Base-by-base conservation (phyloP, 2,113 vertebrate genomes). In the Vidua chalybeata region DNA sequence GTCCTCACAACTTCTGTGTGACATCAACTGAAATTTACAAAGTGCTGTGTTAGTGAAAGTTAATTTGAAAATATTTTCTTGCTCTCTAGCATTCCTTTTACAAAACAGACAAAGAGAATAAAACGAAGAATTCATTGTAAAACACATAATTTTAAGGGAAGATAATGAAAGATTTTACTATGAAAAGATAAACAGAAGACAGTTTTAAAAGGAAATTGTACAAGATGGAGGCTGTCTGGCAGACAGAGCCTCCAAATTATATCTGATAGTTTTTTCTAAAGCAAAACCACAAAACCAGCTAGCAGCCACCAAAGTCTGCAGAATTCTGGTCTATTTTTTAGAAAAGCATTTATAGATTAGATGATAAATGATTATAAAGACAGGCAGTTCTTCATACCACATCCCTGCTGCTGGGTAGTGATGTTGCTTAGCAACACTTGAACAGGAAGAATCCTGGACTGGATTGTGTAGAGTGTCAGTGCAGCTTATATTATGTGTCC, bases 401-500 rank as follows among this genome's bases (percentile, higher is more conserved):
- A 96, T 97, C 84, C 77, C 68, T 93, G 78, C 78, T 97, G 85
- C 93, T 96, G 97, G 83, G 52, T 86, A 93, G 78, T 94, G 96
- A 89, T 12, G 97, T 97, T 98, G 97, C 98, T 92, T 97, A 97
- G 98, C 97, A 98, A 98, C 97, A 62, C 45, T 85, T 80, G 88
- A 81, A 87, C 93, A 95, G 18, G 89, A 95, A 96, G 85, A 90
- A 94, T 96, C 64, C 64, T 78, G 31, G 16, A 93, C 37, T 96
- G 94, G 87, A 54, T 98, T 93, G 63, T 96, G 89, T 15, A 10
- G 73, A 89, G 84, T 62, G 31, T 69, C 83, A 77, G 73, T 90
- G 93, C 33, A 75, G 61, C 79, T 97, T 97, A 79, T 77, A 91
- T 96, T 92, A 83, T 94, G 37, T 1, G 3, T 69, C 85, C 68